phyloP scores from a whole-genome alignment of 1,140 invertebrate species.

The Calliopsis andreniformis region DNA sequence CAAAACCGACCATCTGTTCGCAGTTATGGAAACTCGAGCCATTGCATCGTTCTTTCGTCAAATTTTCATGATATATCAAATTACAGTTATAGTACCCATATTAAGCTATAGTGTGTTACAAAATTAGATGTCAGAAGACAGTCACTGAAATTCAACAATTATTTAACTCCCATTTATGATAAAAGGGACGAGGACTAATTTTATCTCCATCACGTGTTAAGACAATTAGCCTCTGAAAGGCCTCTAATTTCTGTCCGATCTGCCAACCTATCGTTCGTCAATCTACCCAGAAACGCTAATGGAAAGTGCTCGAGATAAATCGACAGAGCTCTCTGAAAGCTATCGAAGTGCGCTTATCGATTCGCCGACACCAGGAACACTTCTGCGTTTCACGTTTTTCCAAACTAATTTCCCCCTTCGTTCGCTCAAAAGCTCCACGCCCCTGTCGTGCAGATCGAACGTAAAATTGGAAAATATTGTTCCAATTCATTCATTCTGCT shows the following conservation, averaged over 20 bases:
- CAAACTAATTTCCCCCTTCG: slow-evolving; percentile 24
- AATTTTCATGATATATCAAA: neutral
- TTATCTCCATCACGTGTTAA: slow-evolving; percentile 36
- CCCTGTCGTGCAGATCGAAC: neutral
- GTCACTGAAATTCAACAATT: too few species aligned
- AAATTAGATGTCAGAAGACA: too few species aligned
- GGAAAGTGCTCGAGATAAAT: slow-evolving; percentile 50
- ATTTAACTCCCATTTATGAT: too few species aligned
- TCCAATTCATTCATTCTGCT: neutral
- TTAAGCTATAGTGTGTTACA: too few species aligned
- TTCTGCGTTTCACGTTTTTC: slow-evolving; percentile 27
- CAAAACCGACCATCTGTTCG: slow-evolving; percentile 61
- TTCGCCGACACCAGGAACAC: slow-evolving; percentile 14
- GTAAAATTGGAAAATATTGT: neutral
- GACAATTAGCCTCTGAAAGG: neutral
- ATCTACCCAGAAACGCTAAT: slow-evolving; percentile 41
- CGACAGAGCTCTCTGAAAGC: slow-evolving; percentile 41
- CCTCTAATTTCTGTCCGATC: slow-evolving; percentile 32
- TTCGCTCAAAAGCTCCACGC: neutral
- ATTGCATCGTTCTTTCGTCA: neutral
- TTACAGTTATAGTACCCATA: too few species aligned
- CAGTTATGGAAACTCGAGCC: slow-evolving; percentile 32
- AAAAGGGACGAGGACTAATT: neutral
- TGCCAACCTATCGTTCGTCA: slow-evolving; percentile 30
- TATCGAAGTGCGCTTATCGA: slow-evolving; percentile 44